Conservation (phyloP, 1,140 invertebrate genomes). For the Littorina saxatilis region DNA sequence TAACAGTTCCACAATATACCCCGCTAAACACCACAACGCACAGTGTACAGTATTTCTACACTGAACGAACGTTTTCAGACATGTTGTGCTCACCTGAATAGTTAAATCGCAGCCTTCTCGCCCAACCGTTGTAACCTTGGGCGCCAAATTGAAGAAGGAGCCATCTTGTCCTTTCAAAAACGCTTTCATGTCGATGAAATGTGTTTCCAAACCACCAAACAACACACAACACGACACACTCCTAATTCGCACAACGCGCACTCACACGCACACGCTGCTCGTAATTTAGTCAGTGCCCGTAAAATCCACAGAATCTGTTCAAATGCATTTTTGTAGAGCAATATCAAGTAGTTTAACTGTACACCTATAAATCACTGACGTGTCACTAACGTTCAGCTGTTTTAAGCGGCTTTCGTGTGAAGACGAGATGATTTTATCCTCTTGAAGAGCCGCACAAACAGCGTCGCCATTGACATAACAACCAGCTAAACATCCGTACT, state of each 20-base stretch:
- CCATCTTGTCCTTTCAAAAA: slow-evolving; percentile 71
- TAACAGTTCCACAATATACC: too few species aligned
- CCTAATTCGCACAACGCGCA: neutral
- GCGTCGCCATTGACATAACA: slow-evolving; percentile 7
- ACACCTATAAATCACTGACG: neutral
- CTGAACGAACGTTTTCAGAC: too few species aligned
- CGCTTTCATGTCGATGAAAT: slow-evolving; percentile 62
- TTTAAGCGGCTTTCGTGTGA: neutral
- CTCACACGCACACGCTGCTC: neutral
- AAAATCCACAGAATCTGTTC: neutral
- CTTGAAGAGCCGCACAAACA: neutral
- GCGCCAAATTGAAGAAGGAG: slow-evolving; percentile 60
- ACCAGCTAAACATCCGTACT: slow-evolving; percentile 28
- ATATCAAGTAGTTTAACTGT: neutral
- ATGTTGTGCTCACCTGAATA: slow-evolving; percentile 67
- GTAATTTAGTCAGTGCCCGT: neutral
- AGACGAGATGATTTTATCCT: neutral
- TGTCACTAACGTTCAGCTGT: neutral
- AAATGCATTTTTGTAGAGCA: neutral
- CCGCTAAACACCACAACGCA: too few species aligned
- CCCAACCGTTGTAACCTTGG: slow-evolving; percentile 74
- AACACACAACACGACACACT: neutral
- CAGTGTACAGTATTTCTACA: too few species aligned
- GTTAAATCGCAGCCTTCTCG: slow-evolving; percentile 74
- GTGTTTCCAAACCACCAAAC: neutral